These are phyloP conservation scores for Corydoras sp. DNA, from an alignment of 2,113 vertebrate species.

Conservation along the genomic window DNA sequence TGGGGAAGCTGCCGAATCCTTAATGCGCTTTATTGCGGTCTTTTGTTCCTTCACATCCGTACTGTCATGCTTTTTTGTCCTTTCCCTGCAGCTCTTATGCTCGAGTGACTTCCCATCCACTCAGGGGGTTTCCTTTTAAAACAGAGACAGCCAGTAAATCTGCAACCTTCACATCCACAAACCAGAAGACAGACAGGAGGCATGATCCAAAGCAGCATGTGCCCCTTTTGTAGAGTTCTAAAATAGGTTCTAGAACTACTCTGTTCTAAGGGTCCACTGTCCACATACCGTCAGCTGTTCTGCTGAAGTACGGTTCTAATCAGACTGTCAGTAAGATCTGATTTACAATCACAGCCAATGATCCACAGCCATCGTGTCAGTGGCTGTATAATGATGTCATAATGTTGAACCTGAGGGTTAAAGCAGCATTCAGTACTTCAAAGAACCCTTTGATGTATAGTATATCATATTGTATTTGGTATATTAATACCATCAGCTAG, in stretches of 20 bases:
- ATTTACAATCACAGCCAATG: too few relatives aligned
- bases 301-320: too few relatives aligned
- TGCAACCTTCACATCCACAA: constrained; percentile 1
- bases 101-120: background rate
- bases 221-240: background rate
- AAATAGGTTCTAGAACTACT: background rate
- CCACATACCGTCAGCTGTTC: too few relatives aligned
- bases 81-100: constrained; percentile 1
- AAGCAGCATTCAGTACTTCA: too few relatives aligned
- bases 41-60: background rate
- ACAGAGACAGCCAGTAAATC: constrained; percentile 9
- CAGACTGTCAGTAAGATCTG: too few relatives aligned
- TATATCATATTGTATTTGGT: too few relatives aligned
- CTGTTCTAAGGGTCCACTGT: too few relatives aligned
- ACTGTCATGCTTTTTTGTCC: background rate
- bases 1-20: background rate
- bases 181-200: background rate
- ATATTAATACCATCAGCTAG: too few relatives aligned
- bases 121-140: background rate
- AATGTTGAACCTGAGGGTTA: too few relatives aligned
- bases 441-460: too few relatives aligned
- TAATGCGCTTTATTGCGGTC: constrained; percentile 2
- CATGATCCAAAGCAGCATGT: background rate
- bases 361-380: too few relatives aligned
- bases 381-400: too few relatives aligned